Base-by-base conservation (phyloP, 2,797 vertebrate genomes). In the Halcyon chelicuti region DNA sequence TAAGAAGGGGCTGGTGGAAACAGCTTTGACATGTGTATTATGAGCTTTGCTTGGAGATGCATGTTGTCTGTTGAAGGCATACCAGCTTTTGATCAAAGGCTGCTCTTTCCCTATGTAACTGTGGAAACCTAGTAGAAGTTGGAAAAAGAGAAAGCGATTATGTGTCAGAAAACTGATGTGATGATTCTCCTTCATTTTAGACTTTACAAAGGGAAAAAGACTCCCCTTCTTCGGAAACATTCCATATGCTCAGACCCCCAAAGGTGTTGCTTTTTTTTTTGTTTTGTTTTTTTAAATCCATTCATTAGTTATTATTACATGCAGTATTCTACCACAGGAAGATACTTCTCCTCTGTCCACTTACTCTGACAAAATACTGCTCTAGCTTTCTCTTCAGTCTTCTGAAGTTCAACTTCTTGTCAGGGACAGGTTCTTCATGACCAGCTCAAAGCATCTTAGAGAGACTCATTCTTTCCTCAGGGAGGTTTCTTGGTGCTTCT, bases 161-260 rank as follows among this genome's bases (percentile, higher is more conserved):
- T 96, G 92, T 98, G 92, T 98, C 91, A 97, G 97, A 98, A 95
- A 96, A 98, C 98, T 99, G 97, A 99, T 98, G 96, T 97, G 97
- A 98, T 99, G 98, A 99, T 99, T 99, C 98, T 99, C 98, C 98
- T 99, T 99, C 98, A 97, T 99, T 99, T 99, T 99, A 99, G 99
- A 99, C 98, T 97, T 98, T 99, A 99, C 99, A 99, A 98, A 99
- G 99, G 99, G 99, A 99, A 98, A 99, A 99, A 99, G 99, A 99
- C 98, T 99, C 99, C 98, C 99, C 99, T 98, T 99, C 99, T 98
- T 98, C 99, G 99, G 99, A 99, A 99, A 99, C 99, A 98, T 99
- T 99, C 99, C 99, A 99, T 99, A 99, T 99, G 99, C 99, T 99
- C 99, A 99, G 99, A 98, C 98, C 99, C 99, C 99, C 99, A 98